Evolutionary conservation across 2,113 vertebrate genomes (phyloP), one percentile per base, ranked within the genome.

Genomic region (Cricetomys ansorgei): DNA sequence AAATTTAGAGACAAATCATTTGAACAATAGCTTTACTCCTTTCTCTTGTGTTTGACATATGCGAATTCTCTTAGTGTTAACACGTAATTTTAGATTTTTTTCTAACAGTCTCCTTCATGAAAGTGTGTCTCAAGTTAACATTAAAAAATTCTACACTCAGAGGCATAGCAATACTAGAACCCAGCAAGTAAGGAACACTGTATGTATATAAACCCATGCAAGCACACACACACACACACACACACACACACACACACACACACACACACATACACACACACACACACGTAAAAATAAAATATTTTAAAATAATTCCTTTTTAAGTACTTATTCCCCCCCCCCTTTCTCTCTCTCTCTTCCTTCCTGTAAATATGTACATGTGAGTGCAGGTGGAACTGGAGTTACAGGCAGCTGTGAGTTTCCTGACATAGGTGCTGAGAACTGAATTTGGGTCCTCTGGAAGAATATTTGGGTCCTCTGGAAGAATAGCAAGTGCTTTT

Each of bases 21-120:
- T 85, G 50, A 89, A 79, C 31, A n/a, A 59, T 43, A n/a, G 37
- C 64, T 80, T 80, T 79, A 65, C 31, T 88, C 34, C 57, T 92
- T 76, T 85, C 43, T 55, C 31, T 77, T 16, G 0, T 80, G 79
- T 72, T 96, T 79, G 53, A 85, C 48, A 34, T 31, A 59, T 25
- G 40, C 57, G 59, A 91, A 62, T 43, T 48, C 73, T 90, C 48
- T 88, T 53, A 88, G 37, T 73, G 37, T 59, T 62, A 80, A 91
- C 34, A 53, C n/a, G 76, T 6, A 89, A 91, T 69, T 45, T 84
- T 31, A 59, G 40, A 59, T 92, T 89, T 96, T 87, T 69, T 89
- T 96, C 43, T 79, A 72, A 55, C 37, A 96, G n/a, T 69, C 10
- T 65, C 21, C 62, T 92, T 55, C 31, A 77, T 11, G 45, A 79